Conservation (phyloP, 2,888 invertebrate species). For the Lasioglossum oenotherae region DNA sequence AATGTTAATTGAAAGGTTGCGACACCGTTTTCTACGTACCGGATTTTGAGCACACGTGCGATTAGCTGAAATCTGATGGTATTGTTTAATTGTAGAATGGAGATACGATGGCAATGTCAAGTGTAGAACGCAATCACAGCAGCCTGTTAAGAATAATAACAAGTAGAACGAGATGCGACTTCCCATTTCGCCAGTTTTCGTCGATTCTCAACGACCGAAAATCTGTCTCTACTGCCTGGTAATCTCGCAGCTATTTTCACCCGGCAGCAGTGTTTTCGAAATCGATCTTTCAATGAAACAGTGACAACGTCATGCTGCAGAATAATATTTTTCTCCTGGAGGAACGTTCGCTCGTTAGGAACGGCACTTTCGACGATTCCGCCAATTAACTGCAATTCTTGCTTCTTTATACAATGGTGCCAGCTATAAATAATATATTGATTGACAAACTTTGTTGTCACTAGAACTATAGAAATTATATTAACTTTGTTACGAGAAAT, state of each 20-base stretch:
- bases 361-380: not conserved
- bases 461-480: too few species aligned
- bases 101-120: slow-evolving; percentile 17
- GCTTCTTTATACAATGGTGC: not conserved
- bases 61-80: slow-evolving; percentile 76
- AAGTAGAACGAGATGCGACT: slow-evolving; percentile 55
- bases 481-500: too few species aligned
- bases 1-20: slow-evolving; percentile 6
- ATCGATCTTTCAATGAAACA: slow-evolving; percentile 53
- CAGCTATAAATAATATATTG: too few species aligned
- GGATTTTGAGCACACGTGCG: slow-evolving; percentile 79
- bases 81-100: slow-evolving; percentile 63
- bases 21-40: slow-evolving; percentile 68
- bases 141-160: slow-evolving; percentile 60
- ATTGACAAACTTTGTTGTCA: too few species aligned
- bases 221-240: slow-evolving; percentile 48
- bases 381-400: not conserved
- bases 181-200: slow-evolving; percentile 48
- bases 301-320: slow-evolving; percentile 23
- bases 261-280: slow-evolving; percentile 50
- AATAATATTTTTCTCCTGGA: slow-evolving; percentile 36
- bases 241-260: slow-evolving; percentile 49
- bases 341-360: slow-evolving; percentile 27
- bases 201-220: slow-evolving; percentile 43
- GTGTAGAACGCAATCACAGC: slow-evolving; percentile 33